These are phyloP conservation scores for Australoheros scitulus DNA, from an alignment of 2,113 vertebrate species.

Conservation along the genomic window DNA sequence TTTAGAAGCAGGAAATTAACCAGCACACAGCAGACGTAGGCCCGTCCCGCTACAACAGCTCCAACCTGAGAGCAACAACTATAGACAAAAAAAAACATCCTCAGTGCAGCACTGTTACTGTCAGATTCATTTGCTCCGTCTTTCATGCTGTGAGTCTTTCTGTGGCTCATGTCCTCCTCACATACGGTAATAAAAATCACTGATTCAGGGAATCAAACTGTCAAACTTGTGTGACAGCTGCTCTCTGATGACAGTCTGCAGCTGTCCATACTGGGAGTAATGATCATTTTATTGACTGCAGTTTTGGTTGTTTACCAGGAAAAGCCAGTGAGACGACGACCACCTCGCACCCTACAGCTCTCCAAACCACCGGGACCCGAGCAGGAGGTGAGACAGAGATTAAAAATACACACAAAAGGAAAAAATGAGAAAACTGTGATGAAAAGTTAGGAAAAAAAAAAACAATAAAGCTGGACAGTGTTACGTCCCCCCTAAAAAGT, in stretches of 20 bases:
- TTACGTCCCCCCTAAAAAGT: no score
- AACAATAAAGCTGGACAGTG: no score
- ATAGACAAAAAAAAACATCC: no score
- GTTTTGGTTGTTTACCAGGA: slow-evolving; percentile 42
- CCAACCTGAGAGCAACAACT: neutral
- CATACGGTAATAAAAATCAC: neutral
- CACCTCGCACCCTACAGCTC: slow-evolving; percentile 56
- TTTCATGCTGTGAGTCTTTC: no score
- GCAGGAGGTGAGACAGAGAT: slow-evolving; percentile 39
- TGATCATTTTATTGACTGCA: neutral
- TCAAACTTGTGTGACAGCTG: no score
- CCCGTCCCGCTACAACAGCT: neutral
- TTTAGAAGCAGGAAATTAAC: no score
- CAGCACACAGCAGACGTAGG: neutral
- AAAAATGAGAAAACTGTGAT: neutral
- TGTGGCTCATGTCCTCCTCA: neutral
- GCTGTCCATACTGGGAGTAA: neutral
- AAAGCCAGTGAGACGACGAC: slow-evolving; percentile 57
- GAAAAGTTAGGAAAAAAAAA: neutral
- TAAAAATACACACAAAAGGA: neutral
- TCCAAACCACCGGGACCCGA: slow-evolving; percentile 18
- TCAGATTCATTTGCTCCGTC: no score
- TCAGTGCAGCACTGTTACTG: no score
- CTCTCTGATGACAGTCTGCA: no score
- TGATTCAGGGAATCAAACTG: no score